Conservation (phyloP, 1,140 invertebrate genomes). For the Meloidogyne chitwoodi region DNA sequence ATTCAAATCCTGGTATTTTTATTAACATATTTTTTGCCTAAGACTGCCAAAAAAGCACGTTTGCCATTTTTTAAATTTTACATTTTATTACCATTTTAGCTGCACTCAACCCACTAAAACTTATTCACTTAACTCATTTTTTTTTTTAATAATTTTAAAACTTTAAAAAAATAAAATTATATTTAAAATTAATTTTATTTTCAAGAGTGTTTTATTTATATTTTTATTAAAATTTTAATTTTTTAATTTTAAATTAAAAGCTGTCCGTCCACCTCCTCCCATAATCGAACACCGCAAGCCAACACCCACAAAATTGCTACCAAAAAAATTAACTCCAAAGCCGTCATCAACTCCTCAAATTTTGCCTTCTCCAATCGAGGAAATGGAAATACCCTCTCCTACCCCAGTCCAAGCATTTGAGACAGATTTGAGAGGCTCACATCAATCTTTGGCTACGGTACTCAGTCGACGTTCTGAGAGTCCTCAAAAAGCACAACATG, state of each 20-base stretch:
- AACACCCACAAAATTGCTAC: background rate
- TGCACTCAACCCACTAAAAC: no score
- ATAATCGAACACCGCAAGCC: background rate
- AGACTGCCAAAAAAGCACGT: background rate
- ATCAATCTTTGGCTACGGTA: constrained; percentile 19
- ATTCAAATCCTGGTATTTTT: background rate
- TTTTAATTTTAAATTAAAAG: background rate
- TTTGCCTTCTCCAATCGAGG: constrained; percentile 55
- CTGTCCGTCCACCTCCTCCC: background rate
- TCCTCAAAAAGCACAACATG: constrained; percentile 49
- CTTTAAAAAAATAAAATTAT: no score
- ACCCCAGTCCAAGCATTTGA: constrained; percentile 43
- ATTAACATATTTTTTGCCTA: background rate
- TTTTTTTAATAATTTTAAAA: no score
- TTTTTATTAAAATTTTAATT: no score
- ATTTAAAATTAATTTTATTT: no score
- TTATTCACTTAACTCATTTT: no score
- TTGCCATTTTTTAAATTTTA: background rate
- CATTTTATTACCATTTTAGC: background rate
- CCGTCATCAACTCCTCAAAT: constrained; percentile 20
- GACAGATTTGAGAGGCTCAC: constrained; percentile 47
- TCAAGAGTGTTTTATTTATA: no score
- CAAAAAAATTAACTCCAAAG: background rate
- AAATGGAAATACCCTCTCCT: constrained; percentile 43
- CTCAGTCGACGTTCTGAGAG: background rate